Evolutionary conservation across 2,113 vertebrate genomes (phyloP).

Genomic region (Salminus brasiliensis): DNA sequence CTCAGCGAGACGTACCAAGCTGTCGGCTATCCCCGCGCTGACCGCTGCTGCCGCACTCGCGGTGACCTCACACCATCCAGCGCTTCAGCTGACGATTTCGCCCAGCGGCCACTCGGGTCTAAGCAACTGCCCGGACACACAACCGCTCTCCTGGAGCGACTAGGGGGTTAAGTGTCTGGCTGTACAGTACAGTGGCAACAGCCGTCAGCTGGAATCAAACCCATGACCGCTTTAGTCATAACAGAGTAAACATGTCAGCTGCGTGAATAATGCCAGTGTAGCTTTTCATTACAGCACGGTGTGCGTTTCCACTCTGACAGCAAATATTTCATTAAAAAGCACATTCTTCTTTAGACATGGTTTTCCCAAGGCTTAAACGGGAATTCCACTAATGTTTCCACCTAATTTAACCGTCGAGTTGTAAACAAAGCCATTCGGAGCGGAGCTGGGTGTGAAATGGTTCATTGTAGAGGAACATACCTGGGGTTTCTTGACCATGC

Average conservation of each 20-base stretch:
- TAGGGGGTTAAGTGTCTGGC: constrained; percentile 24
- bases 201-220: constrained; percentile 11
- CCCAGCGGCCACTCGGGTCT: background rate
- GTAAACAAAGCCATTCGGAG: background rate
- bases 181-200: constrained; percentile 2
- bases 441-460: background rate
- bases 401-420: too few relatives aligned
- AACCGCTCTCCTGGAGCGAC: background rate
- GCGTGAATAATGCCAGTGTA: background rate
- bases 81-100: constrained; percentile 6
- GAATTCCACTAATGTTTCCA: background rate
- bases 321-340: too few relatives aligned
- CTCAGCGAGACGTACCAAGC: constrained; percentile 1
- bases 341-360: too few relatives aligned
- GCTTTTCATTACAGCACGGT: background rate
- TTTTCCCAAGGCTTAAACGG: background rate
- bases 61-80: constrained; percentile 9
- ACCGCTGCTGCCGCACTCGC: constrained; percentile 12
- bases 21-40: constrained; percentile 28
- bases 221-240: constrained; percentile 12
- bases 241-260: background rate
- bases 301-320: background rate
- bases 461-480: background rate
- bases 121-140: constrained; percentile 16
- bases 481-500: background rate